Evolutionary conservation across 1,140 invertebrate genomes (phyloP).

Genomic region (Heliconius melpomene): DNA sequence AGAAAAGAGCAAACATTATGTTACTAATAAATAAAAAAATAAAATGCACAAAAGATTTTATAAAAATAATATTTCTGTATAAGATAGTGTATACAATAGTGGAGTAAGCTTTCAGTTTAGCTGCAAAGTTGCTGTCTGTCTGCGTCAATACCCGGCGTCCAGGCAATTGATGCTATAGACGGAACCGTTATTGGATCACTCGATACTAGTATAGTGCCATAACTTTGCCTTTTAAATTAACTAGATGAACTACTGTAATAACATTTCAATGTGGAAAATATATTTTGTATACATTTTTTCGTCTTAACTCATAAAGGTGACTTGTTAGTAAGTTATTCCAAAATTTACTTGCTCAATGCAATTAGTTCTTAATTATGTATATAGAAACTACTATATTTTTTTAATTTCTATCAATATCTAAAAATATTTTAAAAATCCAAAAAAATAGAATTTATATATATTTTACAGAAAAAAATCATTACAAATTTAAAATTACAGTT

Average conservation of each 20-base stretch:
- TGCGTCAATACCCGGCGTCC: conserved; percentile 12
- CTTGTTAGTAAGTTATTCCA: too few species aligned
- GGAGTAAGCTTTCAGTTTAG: conserved; percentile 7
- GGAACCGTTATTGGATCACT: conserved; percentile 10
- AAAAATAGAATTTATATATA: too few species aligned
- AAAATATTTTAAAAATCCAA: too few species aligned
- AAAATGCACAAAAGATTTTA: not conserved
- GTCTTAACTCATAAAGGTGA: too few species aligned
- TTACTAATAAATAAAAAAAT: not conserved
- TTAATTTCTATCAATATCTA: too few species aligned
- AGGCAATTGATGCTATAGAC: conserved; percentile 12
- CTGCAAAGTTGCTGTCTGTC: conserved; percentile 12
- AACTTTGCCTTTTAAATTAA: not conserved
- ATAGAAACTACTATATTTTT: too few species aligned
- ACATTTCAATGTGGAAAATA: not conserved
- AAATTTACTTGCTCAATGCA: too few species aligned
- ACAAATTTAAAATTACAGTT: too few species aligned
- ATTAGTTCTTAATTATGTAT: too few species aligned
- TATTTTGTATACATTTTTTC: too few species aligned
- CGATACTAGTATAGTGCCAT: not conserved
- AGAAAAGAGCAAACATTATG: not conserved
- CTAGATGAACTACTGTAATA: not conserved
- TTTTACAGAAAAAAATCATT: too few species aligned
- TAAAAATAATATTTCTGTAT: not conserved
- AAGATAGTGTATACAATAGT: not conserved